phyloP scores from a whole-genome alignment of 2,888 invertebrate genomes.

The Atherix ibis region DNA sequence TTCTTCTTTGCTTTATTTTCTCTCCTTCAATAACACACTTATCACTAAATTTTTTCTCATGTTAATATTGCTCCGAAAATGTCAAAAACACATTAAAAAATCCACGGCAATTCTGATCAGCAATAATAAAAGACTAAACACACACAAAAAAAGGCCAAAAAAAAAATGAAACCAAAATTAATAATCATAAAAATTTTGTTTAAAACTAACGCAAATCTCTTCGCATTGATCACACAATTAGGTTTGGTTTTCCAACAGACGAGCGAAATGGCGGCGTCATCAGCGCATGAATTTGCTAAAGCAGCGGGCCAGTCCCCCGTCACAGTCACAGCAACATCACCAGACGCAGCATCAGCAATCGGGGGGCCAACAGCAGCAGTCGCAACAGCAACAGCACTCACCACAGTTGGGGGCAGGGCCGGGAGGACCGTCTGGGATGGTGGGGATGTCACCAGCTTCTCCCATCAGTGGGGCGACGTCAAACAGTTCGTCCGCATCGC shows the following conservation, averaged over 20 bases:
- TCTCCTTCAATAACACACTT: no score
- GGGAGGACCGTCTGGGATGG: no score
- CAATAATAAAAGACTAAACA: no score
- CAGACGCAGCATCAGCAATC: slow-evolving; percentile 17
- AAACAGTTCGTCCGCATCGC: slow-evolving; percentile 9
- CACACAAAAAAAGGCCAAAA: no score
- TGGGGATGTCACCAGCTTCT: no score
- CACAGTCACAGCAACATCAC: slow-evolving; percentile 35
- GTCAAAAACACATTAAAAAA: no score
- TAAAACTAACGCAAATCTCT: slow-evolving; percentile 37
- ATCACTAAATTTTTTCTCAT: no score
- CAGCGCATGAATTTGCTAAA: slow-evolving; percentile 88
- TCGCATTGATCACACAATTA: slow-evolving; percentile 59
- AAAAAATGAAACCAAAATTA: no score
- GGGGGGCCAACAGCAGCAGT: slow-evolving; percentile 23
- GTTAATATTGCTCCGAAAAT: no score
- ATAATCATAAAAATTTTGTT: slow-evolving; percentile 15
- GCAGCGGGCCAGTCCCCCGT: slow-evolving; percentile 52
- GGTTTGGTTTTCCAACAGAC: slow-evolving; percentile 99
- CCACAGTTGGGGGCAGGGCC: slow-evolving; percentile 2
- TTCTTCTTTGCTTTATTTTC: no score
- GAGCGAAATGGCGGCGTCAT: slow-evolving; percentile 95
- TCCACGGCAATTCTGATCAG: no score
- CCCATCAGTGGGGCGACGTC: slow-evolving; percentile 9
- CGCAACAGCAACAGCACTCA: slow-evolving; percentile 10